A percentile compares a stretch with the other conserved stretches of the same genome.
These are phyloP conservation scores for Psophia crepitans DNA, from an alignment of 2,113 vertebrate genomes.

Conservation along the genomic window DNA sequence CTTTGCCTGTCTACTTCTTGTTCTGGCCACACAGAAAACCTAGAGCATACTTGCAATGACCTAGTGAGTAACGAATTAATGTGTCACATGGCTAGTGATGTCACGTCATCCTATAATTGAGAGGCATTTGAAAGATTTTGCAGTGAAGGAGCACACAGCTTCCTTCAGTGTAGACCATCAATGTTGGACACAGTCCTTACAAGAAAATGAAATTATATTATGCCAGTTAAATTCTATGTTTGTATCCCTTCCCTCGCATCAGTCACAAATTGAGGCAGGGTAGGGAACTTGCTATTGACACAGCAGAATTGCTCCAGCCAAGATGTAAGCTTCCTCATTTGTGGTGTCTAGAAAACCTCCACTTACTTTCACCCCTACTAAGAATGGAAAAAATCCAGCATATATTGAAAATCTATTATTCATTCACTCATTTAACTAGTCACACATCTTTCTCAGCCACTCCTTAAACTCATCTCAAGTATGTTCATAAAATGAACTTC, in stretches of 20 bases:
- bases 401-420: not conserved
- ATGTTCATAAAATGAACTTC: not conserved
- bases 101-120: not conserved
- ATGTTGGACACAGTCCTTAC: fast-evolving
- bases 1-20: not conserved
- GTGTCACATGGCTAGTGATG: not conserved
- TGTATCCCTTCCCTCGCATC: not conserved
- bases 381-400: not conserved
- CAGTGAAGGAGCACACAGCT: not conserved
- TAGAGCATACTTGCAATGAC: not conserved
- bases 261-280: not conserved
- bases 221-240: not conserved
- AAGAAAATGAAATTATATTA: not conserved
- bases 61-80: not conserved
- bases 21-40: not conserved
- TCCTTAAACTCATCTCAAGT: not conserved
- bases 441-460: not conserved
- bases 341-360: not conserved
- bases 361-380: not conserved
- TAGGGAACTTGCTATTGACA: not conserved
- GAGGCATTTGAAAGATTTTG: not conserved
- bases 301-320: not conserved
- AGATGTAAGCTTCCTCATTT: not conserved
- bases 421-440: not conserved
- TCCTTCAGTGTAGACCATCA: not conserved